A percentile compares a stretch with the other conserved stretches of the same genome.
phyloP scores from a whole-genome alignment of 92 coral and sea anemone species.

The Montipora capitata region DNA sequence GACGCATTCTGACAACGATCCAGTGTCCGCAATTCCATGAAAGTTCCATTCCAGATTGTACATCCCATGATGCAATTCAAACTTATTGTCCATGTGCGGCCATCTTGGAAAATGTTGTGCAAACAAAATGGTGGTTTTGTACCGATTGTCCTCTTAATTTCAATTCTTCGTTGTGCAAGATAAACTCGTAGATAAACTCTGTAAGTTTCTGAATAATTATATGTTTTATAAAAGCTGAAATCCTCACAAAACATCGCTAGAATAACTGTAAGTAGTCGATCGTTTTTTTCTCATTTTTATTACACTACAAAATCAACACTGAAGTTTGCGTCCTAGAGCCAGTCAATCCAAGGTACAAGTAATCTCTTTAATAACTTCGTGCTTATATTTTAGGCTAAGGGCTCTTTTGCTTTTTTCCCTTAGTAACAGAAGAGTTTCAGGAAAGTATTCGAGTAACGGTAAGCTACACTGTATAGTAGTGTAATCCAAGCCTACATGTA shows the following conservation, averaged over 20 bases:
- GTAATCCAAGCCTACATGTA: too few species aligned
- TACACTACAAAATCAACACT: not conserved
- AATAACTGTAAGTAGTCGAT: slow-evolving; percentile 6
- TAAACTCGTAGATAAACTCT: not conserved
- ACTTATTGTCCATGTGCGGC: not conserved
- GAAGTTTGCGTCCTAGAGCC: not conserved
- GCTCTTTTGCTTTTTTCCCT: not conserved
- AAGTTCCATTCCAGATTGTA: slow-evolving; percentile 54
- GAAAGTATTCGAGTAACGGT: not conserved
- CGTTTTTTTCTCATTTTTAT: not conserved
- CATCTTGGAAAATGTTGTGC: not conserved
- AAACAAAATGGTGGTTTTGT: not conserved
- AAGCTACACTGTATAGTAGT: not conserved
- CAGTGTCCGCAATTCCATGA: not conserved
- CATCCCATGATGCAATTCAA: slow-evolving; percentile 1
- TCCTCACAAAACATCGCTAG: not conserved
- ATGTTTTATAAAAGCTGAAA: not conserved
- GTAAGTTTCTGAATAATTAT: not conserved
- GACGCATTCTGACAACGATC: slow-evolving; percentile 19
- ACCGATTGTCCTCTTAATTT: not conserved
- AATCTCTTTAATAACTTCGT: not conserved
- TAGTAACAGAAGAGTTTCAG: slow-evolving; percentile 5
- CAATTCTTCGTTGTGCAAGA: not conserved
- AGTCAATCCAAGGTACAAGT: not conserved
- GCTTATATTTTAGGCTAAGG: not conserved